Conservation (phyloP, 64 coral and sea anemone species). For the Hydrozoanthus tunicans region DNA sequence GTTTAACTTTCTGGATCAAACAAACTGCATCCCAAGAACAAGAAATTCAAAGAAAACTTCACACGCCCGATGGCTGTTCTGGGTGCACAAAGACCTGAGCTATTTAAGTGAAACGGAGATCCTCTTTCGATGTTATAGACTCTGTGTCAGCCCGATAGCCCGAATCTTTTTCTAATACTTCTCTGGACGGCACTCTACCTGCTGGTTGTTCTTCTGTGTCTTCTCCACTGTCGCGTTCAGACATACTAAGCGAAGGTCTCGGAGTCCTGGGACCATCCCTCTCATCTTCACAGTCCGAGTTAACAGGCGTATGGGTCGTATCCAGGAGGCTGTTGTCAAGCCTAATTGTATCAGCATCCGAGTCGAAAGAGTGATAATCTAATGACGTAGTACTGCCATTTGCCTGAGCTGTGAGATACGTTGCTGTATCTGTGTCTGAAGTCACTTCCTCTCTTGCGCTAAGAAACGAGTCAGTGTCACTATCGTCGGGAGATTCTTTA, state of each 20-base stretch:
- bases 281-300: constrained; percentile 44
- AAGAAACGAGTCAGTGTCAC: constrained; percentile 45
- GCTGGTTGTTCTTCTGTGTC: background rate
- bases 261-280: background rate
- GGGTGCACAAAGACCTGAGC: too few species aligned
- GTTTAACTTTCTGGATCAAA: too few species aligned
- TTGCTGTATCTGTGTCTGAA: constrained; percentile 43
- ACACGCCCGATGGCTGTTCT: too few species aligned
- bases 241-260: background rate
- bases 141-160: constrained; percentile 49
- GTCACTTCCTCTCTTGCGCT: constrained; percentile 48
- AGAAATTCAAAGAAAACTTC: too few species aligned
- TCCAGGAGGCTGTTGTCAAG: background rate
- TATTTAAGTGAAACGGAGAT: background rate
- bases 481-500: constrained; percentile 14
- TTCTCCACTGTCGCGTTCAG: background rate
- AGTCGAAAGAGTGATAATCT: constrained; percentile 32
- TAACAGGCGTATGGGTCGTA: constrained; percentile 17
- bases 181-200: background rate
- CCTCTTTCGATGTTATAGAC: constrained; percentile 35
- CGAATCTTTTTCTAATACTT: constrained; percentile 17
- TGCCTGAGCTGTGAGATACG: constrained; percentile 34
- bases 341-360: constrained; percentile 10
- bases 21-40: too few species aligned
- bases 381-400: constrained; percentile 46